These are phyloP conservation scores for Agrilus cyanescens DNA, from an alignment of 2,888 invertebrate species.

Conservation along the genomic window DNA sequence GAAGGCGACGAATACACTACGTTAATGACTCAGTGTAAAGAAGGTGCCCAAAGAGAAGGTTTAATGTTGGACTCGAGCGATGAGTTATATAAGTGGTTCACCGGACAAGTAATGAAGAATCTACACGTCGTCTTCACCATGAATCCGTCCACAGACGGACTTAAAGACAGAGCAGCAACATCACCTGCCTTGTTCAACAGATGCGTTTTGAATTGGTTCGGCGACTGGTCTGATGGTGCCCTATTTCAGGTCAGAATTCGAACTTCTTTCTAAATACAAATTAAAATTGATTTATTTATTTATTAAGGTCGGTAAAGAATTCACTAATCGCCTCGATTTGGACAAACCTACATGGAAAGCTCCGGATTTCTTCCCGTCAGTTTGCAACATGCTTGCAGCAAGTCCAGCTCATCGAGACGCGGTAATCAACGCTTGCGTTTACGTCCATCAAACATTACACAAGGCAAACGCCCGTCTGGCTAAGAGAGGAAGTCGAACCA, in stretches of 20 bases:
- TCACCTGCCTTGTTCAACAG: constrained; percentile 98
- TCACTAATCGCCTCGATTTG: constrained; percentile 89
- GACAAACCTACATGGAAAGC: constrained; percentile 76
- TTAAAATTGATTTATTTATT: constrained; percentile 1
- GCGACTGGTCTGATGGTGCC: constrained; percentile 97
- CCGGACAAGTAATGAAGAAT: constrained; percentile 97
- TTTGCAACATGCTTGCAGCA: constrained; percentile 63
- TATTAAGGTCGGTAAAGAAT: constrained; percentile 77
- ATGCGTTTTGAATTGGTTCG: constrained; percentile 99
- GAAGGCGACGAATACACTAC: constrained; percentile 98
- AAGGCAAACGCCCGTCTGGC: constrained; percentile 83
- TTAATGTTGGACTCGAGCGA: constrained; percentile 97
- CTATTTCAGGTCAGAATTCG: constrained; percentile 59
- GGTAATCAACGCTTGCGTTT: constrained; percentile 97
- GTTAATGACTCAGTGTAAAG: constrained; percentile 99
- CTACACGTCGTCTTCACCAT: constrained; percentile 99
- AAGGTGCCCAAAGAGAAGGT: constrained; percentile 95
- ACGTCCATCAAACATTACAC: constrained; percentile 95
- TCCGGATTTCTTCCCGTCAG: constrained; percentile 84
- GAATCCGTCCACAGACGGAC: constrained; percentile 97
- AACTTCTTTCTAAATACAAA: constrained; percentile 3
- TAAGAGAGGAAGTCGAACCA: constrained; percentile 87
- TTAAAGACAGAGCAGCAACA: constrained; percentile 96
- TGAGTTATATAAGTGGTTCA: constrained; percentile 99
- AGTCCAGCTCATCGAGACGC: constrained; percentile 82